Conservation (phyloP, 2,888 invertebrate genomes). For the Dasypolia templi region DNA sequence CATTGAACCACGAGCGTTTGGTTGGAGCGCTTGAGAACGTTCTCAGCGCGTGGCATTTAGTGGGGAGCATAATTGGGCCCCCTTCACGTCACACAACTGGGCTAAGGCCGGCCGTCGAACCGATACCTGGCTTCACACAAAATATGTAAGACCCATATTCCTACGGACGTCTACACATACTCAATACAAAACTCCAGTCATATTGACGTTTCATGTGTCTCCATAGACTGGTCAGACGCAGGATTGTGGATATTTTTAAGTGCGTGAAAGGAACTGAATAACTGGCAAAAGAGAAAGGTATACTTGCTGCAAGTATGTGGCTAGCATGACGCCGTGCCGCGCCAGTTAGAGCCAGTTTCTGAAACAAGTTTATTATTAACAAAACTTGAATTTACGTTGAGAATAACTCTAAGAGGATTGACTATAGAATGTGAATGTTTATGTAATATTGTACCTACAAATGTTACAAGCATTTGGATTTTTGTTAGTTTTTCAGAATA, state of each 20-base stretch:
- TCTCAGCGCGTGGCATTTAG: constrained; percentile 76
- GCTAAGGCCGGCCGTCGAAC: constrained; percentile 89
- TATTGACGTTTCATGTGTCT: constrained; percentile 63
- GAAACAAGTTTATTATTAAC: constrained; percentile 71
- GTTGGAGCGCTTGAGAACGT: constrained; percentile 74
- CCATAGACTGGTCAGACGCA: constrained; percentile 67
- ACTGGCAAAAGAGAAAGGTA: constrained; percentile 84
- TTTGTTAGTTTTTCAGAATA: neutral
- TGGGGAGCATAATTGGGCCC: constrained; percentile 78
- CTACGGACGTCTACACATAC: constrained; percentile 58
- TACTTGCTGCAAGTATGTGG: constrained; percentile 66
- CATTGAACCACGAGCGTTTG: constrained; percentile 73
- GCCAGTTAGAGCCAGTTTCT: constrained; percentile 68
- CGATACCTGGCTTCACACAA: constrained; percentile 71
- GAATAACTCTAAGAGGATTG: constrained; percentile 37
- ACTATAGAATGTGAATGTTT: constrained; percentile 30
- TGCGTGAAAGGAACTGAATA: constrained; percentile 80
- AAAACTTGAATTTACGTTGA: constrained; percentile 52
- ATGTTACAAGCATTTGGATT: neutral
- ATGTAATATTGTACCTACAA: constrained; percentile 22
- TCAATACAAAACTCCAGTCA: constrained; percentile 47
- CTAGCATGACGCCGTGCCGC: constrained; percentile 48
- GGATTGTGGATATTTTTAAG: constrained; percentile 74
- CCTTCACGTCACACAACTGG: constrained; percentile 87
- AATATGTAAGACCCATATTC: constrained; percentile 71